Base-by-base conservation (phyloP, 2,888 invertebrate species). In the Chalcosyrphus nemorum region DNA sequence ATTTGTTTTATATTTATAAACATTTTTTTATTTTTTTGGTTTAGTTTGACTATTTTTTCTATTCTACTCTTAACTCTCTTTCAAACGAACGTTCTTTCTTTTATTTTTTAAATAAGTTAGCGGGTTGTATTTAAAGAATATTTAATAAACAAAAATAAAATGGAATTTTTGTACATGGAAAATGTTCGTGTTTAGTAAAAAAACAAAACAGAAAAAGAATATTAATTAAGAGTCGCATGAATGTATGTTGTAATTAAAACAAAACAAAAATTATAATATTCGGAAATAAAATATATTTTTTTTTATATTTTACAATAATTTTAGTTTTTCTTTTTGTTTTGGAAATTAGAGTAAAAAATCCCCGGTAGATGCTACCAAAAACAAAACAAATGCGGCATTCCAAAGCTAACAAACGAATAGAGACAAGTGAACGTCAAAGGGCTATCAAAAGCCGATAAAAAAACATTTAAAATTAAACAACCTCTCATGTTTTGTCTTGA, bases 111-210 rank as follows among this genome's bases (percentile, higher is more conserved):
- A 29, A 32, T 75, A 75, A 70, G 66, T 56, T 52, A 84, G 80
- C 43, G 84, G 80, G 84, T 75, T 84, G 65, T 84, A 63, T 70
- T 74, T 84, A 75, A 80, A 70, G 43, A 63, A 32, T 61, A 68
- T 43, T 63, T 63, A 68, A 65, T 63, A 17, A 66, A 11, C 29
- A 47, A 68, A 11, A 50, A 27, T 3, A 65, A 35, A 81, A 59
- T 66, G 50, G 29, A 77, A 72, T 52, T 68, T 61, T 59, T 76
- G 68, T 68, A 68, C 35, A 70, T 66, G 74, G 70, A 54, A 63
- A 54, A 70, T 32, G 15, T 75, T 74, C 13, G 45, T 65, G 21
- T 41, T 80, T 52, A 59, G 50, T 66, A 11, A 47, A 45, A 61
- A 38, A 65, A 29, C n/a, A n/a, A n/a, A n/a, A n/a, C n/a, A n/a